Conservation (phyloP, 2,113 vertebrate genomes). For the Pogona vitticeps region DNA sequence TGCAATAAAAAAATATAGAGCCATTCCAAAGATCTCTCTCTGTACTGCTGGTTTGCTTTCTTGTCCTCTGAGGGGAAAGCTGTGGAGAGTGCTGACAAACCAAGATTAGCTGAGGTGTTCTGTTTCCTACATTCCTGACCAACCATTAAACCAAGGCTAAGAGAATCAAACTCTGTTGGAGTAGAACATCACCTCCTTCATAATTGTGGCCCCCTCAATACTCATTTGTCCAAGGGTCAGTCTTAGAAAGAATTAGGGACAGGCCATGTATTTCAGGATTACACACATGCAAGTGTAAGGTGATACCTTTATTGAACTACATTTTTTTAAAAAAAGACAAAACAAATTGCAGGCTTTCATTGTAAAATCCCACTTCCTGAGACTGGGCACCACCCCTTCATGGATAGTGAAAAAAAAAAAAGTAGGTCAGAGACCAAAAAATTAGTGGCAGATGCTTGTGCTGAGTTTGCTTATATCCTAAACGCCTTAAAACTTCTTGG, state of each 20-base stretch:
- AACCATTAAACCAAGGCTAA: neutral
- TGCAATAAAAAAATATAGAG: conserved; percentile 10
- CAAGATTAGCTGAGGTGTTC: neutral
- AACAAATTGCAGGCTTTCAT: too few relatives aligned
- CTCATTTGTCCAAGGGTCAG: neutral
- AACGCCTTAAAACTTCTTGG: too few relatives aligned
- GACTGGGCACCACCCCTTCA: too few relatives aligned
- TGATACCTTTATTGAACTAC: too few relatives aligned
- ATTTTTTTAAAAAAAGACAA: too few relatives aligned
- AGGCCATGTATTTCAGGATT: too few relatives aligned
- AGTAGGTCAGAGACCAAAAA: too few relatives aligned
- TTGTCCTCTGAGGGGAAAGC: neutral
- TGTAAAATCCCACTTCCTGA: too few relatives aligned
- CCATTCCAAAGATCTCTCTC: neutral
- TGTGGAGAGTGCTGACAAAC: neutral
- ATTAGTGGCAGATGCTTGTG: too few relatives aligned
- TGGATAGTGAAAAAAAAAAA: too few relatives aligned
- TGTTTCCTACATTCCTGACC: neutral
- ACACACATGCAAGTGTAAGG: too few relatives aligned
- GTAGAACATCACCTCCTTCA: neutral
- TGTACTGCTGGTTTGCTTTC: neutral
- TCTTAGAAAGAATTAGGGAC: neutral
- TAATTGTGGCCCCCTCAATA: neutral
- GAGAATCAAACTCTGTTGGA: neutral
- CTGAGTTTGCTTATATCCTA: too few relatives aligned